Base-by-base conservation (phyloP, 2,888 invertebrate genomes). In the Drosophila yooni region DNA sequence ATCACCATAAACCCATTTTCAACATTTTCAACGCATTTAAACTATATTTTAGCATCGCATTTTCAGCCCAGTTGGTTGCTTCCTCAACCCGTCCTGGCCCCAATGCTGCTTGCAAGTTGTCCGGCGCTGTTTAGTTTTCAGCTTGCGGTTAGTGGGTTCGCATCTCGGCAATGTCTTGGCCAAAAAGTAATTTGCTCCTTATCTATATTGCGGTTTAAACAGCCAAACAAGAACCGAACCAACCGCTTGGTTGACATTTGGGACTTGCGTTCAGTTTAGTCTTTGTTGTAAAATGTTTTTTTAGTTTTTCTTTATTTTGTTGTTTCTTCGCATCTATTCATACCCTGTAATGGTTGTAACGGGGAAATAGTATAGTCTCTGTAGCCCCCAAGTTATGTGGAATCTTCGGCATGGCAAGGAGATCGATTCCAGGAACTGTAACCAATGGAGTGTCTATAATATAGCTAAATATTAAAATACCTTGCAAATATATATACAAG, bases 141-240 rank as follows among this genome's bases (percentile, higher is more conserved):
- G 79, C 62, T 84, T 89, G 88, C 70, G 87, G 89, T 78, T 74
- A 70, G 70, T 84, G 88, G 83, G 63, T 78, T 71, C 50, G 81
- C 80, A 79, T 69, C 76, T 69, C 31, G 82, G 74, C 86, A 81
- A 60, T 78, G 70, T 82, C 88, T 88, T 90, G 90, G 88, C 88
- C 90, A 83, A 82, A 89, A 88, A 90, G 87, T 88, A 88, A 88
- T 89, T 88, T 89, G 89, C 76, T 83, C 81, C 82, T 89, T 88
- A 88, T 88, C 90, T 88, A 82, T 90, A 76, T 81, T 86, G 90
- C 74, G 90, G 90, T 76, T 88, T 80, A 82, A 88, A 79, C 82
- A 88, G 88, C 64, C 76, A 76, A 78, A 70, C 83, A 76, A 66
- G 60, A 73, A 53, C 66, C 78, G 29, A 68, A 67, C 76, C 52